Percentiles rank a stretch among this genome's conserved stretches.
These are phyloP conservation scores for Setophaga kirtlandii DNA, from an alignment of 2,113 vertebrate genomes.

Conservation along the genomic window DNA sequence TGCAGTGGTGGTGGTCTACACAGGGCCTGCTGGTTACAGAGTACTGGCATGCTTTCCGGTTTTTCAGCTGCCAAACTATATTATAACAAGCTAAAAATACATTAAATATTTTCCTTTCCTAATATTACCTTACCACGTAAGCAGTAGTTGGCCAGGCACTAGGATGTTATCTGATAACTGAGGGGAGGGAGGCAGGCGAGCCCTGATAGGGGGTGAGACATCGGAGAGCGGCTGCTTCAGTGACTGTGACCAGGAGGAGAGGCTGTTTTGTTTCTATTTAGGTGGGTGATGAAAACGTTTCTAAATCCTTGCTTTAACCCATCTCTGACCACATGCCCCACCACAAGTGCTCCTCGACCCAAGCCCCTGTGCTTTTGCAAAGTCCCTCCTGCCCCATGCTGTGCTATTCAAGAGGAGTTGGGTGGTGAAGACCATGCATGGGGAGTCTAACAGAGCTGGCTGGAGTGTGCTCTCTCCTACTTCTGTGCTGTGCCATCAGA, in stretches of 20 bases:
- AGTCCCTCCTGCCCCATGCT: not conserved
- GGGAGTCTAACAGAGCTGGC: not conserved
- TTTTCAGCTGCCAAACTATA: constrained; percentile 70
- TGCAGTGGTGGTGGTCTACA: not conserved
- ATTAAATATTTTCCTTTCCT: constrained; percentile 74
- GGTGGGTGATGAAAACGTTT: constrained; percentile 4
- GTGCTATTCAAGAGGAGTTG: not conserved
- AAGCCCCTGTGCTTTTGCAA: not conserved
- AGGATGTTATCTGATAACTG: constrained; percentile 64
- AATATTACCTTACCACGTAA: constrained; percentile 65
- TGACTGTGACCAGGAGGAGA: not conserved
- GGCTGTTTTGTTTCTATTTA: constrained; percentile 43
- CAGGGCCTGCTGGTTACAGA: not conserved
- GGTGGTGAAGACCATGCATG: not conserved
- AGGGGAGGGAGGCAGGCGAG: not conserved
- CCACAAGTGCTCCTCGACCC: rapidly evolving
- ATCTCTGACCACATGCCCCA: not conserved
- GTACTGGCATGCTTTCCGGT: constrained; percentile 50
- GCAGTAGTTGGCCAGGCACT: constrained; percentile 47
- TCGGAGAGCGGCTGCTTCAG: not conserved
- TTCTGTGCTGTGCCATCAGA: not conserved
- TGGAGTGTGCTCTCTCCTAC: not conserved
- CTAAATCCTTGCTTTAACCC: constrained; percentile 20
- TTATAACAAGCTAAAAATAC: constrained; percentile 73
- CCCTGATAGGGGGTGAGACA: not conserved